A percentile compares a stretch with the other conserved stretches of the same genome.
These are phyloP conservation scores for Alviniconcha marisindica DNA, from an alignment of 1,140 invertebrate genomes.

Conservation along the genomic window DNA sequence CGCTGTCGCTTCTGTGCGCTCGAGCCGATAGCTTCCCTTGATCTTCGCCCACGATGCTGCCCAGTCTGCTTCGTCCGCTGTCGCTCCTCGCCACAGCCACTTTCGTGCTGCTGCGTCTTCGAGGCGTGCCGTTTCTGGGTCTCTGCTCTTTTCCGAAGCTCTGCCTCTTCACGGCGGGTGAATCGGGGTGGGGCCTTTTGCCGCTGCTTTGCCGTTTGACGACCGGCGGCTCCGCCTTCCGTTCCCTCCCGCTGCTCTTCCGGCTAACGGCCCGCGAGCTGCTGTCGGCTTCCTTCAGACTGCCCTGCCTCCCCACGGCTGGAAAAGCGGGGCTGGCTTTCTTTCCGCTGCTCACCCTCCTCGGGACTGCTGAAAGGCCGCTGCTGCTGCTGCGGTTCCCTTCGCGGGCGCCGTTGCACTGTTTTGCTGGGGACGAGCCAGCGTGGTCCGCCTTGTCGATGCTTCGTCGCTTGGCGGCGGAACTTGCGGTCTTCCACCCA, in stretches of 20 bases:
- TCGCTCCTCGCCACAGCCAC: background rate
- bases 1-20: background rate
- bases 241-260: background rate
- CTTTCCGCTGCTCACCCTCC: too few relatives aligned
- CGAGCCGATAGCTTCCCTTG: too few relatives aligned
- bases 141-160: too few relatives aligned
- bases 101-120: constrained; percentile 17
- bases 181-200: background rate
- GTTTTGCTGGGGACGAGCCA: too few relatives aligned
- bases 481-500: too few relatives aligned
- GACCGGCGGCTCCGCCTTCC: too few relatives aligned
- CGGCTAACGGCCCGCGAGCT: background rate
- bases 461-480: too few relatives aligned
- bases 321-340: background rate
- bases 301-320: background rate
- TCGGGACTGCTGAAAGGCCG: too few relatives aligned
- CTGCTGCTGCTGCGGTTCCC: too few relatives aligned
- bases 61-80: constrained; percentile 1
- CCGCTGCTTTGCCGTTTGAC: constrained; percentile 2
- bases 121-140: background rate
- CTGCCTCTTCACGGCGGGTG: too few relatives aligned
- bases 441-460: too few relatives aligned
- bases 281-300: background rate
- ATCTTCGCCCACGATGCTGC: background rate
- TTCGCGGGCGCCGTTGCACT: too few relatives aligned